Evolutionary conservation across 2,113 vertebrate genomes (phyloP), one percentile per base, ranked within the genome.

Genomic region (Dascyllus trimaculatus): DNA sequence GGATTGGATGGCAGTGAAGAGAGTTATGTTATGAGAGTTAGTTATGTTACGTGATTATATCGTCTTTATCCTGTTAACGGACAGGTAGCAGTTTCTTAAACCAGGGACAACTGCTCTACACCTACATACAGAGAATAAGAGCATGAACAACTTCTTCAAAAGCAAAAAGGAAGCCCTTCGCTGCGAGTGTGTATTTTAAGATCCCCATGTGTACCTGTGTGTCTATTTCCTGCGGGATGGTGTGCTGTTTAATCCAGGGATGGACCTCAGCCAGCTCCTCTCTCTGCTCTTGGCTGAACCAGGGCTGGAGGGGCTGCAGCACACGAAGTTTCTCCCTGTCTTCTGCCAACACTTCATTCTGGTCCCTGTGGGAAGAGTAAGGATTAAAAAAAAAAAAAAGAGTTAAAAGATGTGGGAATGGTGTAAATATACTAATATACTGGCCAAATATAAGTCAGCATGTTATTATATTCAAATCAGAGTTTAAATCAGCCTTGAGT

Each of bases 251-350:
- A 68, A 96, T 94, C 97, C 96, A 97, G 0, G 95, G 77, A 29
- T 95, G 95, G 56, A 95, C 95, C 32, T 93, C 85, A 2, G 95
- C 94, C 24, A 97, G 95, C 92, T 98, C 97, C 80, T 94, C 80
- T 86, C 91, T 95, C 78, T 98, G 97, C 22, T 94, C 88, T 0
- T 88, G 91, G 0, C 87, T 96, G 87, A 98, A 97, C 89, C 90
- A 93, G 0, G 97, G 97, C 92, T 98, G 96, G 51, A 81, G 93
- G 43, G 81, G 87, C 21, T 80, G 91, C 94, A 97, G 92, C 19
- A 91, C 87, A 1, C 71, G 82, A 21, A 98, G 94, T 75, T 96
- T 96, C 71, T 95, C 94, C 70, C 94, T 85, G 89, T 97, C 97
- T 67, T 96, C 94, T 40, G 94, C 95, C 48, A 97, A 85, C 53